Conservation (phyloP, 2,797 vertebrate species). For the Poecilia velifera region DNA sequence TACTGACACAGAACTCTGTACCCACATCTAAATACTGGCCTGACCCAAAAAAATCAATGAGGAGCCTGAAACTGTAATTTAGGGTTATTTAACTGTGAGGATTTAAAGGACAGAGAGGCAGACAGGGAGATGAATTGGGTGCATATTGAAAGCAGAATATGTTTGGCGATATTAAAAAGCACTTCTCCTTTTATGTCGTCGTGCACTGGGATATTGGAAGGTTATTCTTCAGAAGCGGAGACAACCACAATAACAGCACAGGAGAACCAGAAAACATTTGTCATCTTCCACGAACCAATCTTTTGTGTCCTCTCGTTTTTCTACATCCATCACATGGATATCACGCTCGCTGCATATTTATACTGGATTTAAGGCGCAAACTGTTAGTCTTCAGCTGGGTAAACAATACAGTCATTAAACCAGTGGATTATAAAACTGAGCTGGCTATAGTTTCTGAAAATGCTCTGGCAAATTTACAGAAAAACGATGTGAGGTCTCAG, state of each 20-base stretch:
- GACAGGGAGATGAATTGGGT: neutral
- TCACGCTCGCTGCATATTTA: neutral
- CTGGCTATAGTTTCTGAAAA: constrained; percentile 2
- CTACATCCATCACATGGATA: neutral
- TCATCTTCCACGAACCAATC: neutral
- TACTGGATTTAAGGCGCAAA: neutral
- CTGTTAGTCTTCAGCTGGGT: constrained; percentile 9
- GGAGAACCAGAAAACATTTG: neutral
- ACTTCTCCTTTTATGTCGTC: constrained; percentile 15
- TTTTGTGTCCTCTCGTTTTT: neutral
- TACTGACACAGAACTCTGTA: constrained; percentile 21
- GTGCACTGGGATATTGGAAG: neutral
- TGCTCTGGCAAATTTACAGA: constrained; percentile 13
- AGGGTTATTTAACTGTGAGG: constrained; percentile 10
- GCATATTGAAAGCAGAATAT: constrained; percentile 10
- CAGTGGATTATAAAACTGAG: constrained; percentile 10
- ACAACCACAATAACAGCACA: neutral
- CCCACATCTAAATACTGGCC: constrained; percentile 13
- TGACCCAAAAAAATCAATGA: constrained; percentile 29
- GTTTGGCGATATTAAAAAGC: neutral
- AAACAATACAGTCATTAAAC: constrained; percentile 10
- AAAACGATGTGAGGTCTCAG: neutral
- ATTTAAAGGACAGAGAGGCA: constrained; percentile 2
- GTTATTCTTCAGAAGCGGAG: constrained; percentile 6
- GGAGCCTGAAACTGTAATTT: constrained; percentile 27